Conservation (phyloP, 2,888 invertebrate genomes). For the Drosophila prolongata region DNA sequence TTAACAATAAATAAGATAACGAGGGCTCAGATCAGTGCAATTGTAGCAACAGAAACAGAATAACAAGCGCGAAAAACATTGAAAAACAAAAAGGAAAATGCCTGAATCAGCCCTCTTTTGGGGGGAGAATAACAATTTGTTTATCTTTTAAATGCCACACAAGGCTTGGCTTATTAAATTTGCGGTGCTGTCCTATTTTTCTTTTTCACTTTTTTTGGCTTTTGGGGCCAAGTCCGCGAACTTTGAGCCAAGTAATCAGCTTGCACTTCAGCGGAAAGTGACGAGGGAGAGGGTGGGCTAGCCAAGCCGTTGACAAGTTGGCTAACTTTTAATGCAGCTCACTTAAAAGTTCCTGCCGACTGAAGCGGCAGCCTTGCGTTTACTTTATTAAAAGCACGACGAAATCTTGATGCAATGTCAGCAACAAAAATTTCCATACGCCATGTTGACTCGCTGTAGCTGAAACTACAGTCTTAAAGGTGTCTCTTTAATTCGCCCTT, state of each 20-base stretch:
- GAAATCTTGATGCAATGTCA: constrained; percentile 45
- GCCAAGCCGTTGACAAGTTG: constrained; percentile 66
- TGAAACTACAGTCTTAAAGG: constrained; percentile 13
- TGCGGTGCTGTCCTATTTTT: constrained; percentile 9
- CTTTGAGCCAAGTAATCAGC: constrained; percentile 56
- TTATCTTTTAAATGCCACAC: constrained; percentile 34
- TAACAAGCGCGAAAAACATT: constrained; percentile 24
- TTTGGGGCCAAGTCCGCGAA: constrained; percentile 30
- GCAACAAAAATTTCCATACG: constrained; percentile 45
- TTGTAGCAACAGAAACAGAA: constrained; percentile 1
- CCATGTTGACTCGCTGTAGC: constrained; percentile 18
- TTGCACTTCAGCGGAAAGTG: constrained; percentile 39
- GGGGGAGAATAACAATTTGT: constrained; percentile 35
- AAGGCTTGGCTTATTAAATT: constrained; percentile 39
- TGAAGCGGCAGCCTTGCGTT: constrained; percentile 37
- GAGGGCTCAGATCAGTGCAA: constrained; percentile 13
- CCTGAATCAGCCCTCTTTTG: not conserved
- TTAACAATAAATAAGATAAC: constrained; percentile 56
- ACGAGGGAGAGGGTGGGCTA: constrained; percentile 15
- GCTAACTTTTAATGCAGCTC: constrained; percentile 73
- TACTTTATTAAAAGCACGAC: constrained; percentile 43
- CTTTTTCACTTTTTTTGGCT: constrained; percentile 7
- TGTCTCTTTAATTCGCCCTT: not conserved
- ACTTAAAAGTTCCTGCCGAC: constrained; percentile 64
- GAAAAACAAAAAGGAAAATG: constrained; percentile 19